Evolutionary conservation across 2,888 invertebrate species (phyloP).

Genomic region (Tinea pellionella): DNA sequence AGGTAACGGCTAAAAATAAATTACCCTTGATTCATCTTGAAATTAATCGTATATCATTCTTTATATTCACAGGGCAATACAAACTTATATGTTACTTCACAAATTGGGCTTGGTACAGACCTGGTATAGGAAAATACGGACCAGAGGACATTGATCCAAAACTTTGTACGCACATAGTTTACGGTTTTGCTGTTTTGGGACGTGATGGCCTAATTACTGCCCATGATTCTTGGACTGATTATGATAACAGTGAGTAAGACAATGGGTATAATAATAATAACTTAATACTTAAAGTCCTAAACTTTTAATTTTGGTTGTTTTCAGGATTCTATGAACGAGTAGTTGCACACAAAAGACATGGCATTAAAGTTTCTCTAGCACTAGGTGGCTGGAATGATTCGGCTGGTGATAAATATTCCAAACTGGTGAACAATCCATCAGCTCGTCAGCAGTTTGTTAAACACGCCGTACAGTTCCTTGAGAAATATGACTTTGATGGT

Average conservation of each 20-base stretch:
- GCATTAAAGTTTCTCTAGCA: slow-evolving; percentile 87
- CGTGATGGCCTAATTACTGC: slow-evolving; percentile 82
- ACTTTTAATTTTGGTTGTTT: slow-evolving; percentile 19
- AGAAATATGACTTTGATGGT: slow-evolving; percentile 89
- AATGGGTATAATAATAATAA: background rate
- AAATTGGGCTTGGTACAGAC: slow-evolving; percentile 94
- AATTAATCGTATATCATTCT: background rate
- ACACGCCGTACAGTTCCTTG: slow-evolving; percentile 80
- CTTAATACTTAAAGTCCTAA: background rate
- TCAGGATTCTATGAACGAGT: slow-evolving; percentile 87
- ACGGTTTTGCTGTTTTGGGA: slow-evolving; percentile 93
- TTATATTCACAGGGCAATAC: slow-evolving; percentile 67
- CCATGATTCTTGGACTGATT: slow-evolving; percentile 92
- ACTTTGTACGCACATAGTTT: slow-evolving; percentile 92
- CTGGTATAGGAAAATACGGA: slow-evolving; percentile 82
- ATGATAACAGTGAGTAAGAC: slow-evolving; percentile 78
- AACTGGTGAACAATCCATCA: slow-evolving; percentile 80
- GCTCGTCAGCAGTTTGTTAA: slow-evolving; percentile 80
- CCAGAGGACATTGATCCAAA: slow-evolving; percentile 89
- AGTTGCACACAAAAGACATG: slow-evolving; percentile 79
- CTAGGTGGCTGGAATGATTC: slow-evolving; percentile 98
- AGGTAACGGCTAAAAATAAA: background rate
- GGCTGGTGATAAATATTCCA: slow-evolving; percentile 88
- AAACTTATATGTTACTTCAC: slow-evolving; percentile 93
- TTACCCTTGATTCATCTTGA: background rate